A percentile compares a stretch with the other conserved stretches of the same genome.
Evolutionary conservation across 2,113 vertebrate genomes (phyloP).

Genomic region (Speoplatyrhinus poulsoni): DNA sequence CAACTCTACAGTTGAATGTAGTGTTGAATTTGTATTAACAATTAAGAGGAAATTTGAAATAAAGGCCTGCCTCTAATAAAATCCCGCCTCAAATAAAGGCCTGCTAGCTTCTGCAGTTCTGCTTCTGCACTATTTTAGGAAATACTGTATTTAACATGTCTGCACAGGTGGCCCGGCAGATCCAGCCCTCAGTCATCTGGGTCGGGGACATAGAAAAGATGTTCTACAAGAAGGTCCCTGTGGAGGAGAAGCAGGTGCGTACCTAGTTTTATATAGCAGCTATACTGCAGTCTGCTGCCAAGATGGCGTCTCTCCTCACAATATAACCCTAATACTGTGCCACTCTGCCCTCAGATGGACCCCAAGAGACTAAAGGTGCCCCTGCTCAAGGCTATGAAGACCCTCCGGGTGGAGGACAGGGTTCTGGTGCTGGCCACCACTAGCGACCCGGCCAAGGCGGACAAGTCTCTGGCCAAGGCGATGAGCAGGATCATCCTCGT

Average conservation of each 20-base stretch:
- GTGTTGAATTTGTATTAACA: too few relatives aligned
- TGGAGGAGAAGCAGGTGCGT: constrained; percentile 79
- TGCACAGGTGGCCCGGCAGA: constrained; percentile 74
- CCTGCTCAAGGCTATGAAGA: constrained; percentile 74
- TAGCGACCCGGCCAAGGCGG: constrained; percentile 64
- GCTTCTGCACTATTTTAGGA: background rate
- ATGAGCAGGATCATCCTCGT: constrained; percentile 79
- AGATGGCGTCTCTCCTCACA: too few relatives aligned
- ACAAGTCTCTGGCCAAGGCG: constrained; percentile 73
- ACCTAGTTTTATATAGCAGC: too few relatives aligned
- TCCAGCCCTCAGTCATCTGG: constrained; percentile 86
- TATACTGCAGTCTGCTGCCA: too few relatives aligned
- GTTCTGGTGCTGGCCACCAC: constrained; percentile 80
- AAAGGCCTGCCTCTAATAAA: too few relatives aligned
- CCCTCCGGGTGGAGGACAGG: constrained; percentile 75
- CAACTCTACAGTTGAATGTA: too few relatives aligned
- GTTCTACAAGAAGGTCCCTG: constrained; percentile 84
- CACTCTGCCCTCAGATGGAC: constrained; percentile 69
- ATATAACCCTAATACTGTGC: too few relatives aligned
- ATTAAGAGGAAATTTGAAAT: too few relatives aligned
- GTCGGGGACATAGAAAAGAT: constrained; percentile 82
- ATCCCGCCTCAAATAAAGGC: too few relatives aligned
- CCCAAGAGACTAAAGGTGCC: constrained; percentile 83
- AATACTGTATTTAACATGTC: background rate
- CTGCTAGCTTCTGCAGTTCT: too few relatives aligned